Base-by-base conservation (phyloP, 2,113 vertebrate species). In the Larimichthys crocea region DNA sequence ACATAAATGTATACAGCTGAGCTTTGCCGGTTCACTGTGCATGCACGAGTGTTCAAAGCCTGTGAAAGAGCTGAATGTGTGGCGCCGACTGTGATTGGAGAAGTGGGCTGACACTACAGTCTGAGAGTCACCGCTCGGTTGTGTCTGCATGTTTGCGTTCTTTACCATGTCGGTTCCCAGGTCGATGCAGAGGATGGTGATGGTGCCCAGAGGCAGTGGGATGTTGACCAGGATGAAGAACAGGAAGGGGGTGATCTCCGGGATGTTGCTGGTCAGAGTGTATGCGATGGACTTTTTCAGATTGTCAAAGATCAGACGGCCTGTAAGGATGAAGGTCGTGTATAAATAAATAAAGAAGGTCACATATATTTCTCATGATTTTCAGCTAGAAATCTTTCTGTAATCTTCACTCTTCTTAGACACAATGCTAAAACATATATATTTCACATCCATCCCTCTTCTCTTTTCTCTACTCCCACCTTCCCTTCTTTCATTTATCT, bases 201-300 rank as follows among this genome's bases (percentile, higher is more conserved):
- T 97, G 93, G 97, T 98, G 31, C 97, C 97, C 74, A 98, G 94
- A 4, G 97, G 97, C 86, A 98, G 93, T 0, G 97, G 97, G 93
- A 97, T 98, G 90, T 98, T 98, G 89, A 96, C 96, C 95, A 98
- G 56, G 92, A 98, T 98, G 93, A 98, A 98, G 62, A 98, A 96
- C 10, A 98, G 92, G 93, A 98, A 98, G 49, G 97, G 97, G 0
- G 97, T 98, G 93, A 98, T 98, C 91, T 98, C 97, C 0, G 97
- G 97, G 86, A 98, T 98, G 95, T 98, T 98, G 93, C 97, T 98
- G 88, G 97, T 98, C 93, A 98, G 91, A 4, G 97, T 98, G 92
- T 98, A 98, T 14, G 97, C 97, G 1, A 98, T 98, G 82, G 97
- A 98, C 26, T 97, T 98, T 92, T 98, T 98, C 86, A 98, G 92